Evolutionary conservation across 2,888 invertebrate genomes (phyloP), one percentile per base, ranked within the genome.

Genomic region (Parnassius glacialis): DNA sequence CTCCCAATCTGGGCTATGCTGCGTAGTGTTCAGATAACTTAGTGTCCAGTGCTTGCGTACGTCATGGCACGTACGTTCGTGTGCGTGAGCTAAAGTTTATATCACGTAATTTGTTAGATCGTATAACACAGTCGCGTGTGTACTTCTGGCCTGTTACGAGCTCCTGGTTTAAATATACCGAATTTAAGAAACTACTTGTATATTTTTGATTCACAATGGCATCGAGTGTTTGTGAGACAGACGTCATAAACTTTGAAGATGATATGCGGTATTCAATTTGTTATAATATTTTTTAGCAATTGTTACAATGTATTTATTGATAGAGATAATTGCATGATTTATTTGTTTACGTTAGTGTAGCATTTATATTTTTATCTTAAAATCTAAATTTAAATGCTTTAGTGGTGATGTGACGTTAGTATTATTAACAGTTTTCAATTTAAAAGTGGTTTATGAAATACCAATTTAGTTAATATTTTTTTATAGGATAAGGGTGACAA

Each of bases 1-100:
- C 58, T 54, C 54, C 54, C 57, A 53, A 62, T 62, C 57, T 47
- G 50, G 57, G 47, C 44, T 43, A 50, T 52, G 20, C 57, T 58
- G 58, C 53, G 58, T 50, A 62, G 44, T 43, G 16, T 16, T 56
- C 13, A 51, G 62, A 62, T 62, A 58, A 58, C 50, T 58, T 61
- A 47, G 11, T 54, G 60, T 55, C 44, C 43, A 57, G 16, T 41
- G 52, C 45, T 54, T 43, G 20, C 34, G 16, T 25, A 58, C 62
- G 58, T 62, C 50, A 57, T n/a, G 10, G 11, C 61, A 34, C 5
- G 44, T 50, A 48, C n/a, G 13, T 16, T 20, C 13, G 47, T 42
- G 50, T 59, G 45, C 42, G 20, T 48, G 48, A 13, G 48, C 11
- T 13, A 48, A 45, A 44, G 34, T 45, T 44, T 55, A 42, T 47